Evolutionary conservation across 2,113 vertebrate genomes (phyloP), one percentile per base, ranked within the genome.

Genomic region (Xenopus borealis): DNA sequence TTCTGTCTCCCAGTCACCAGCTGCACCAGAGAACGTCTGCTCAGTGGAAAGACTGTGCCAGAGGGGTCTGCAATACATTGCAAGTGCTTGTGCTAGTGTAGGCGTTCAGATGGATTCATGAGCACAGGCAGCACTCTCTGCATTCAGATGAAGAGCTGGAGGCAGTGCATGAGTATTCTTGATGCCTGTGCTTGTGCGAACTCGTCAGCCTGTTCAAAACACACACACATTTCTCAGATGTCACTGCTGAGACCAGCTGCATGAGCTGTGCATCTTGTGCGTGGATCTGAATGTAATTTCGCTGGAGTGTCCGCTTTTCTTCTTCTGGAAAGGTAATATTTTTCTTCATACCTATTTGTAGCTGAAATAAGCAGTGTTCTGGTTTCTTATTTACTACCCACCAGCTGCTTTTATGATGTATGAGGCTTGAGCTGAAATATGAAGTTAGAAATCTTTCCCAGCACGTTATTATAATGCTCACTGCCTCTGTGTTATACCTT

Each of bases 161-260:
- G 74, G 61, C 66, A 44, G 57, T 18, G 30, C 67, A 30, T 17
- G 33, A 64, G 66, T 64, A 70, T 57, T 77, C 46, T 30, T 23
- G 74, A 70, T 30, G 66, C 66, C 74, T 76, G 59, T 69, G 66
- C 74, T 69, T 76, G 74, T 70, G 47, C 67, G 45, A 70, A 77
- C 74, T 77, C 50, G 74, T 40, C 27, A 76, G 45, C 18, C 59
- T 69, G 66, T 9, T 12, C 50, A 50, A 67, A 66, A 50, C 10
- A n/a, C 64, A 40, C 64, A 40, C 20, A 14, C 73, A 20, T 66
- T 57, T 23, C 69, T 45, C 67, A 77, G 33, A 52, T 62, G 50
- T 7, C 59, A 44, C 13, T 62, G 70, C 23, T 63, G 18, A 44
- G 59, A 72, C 50, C 18, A 16, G 62, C 27, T 40, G 33, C 47